Percentiles rank a stretch among this genome's conserved stretches.
Evolutionary conservation across 2,113 vertebrate species (phyloP).

Genomic region (Strix aluco): DNA sequence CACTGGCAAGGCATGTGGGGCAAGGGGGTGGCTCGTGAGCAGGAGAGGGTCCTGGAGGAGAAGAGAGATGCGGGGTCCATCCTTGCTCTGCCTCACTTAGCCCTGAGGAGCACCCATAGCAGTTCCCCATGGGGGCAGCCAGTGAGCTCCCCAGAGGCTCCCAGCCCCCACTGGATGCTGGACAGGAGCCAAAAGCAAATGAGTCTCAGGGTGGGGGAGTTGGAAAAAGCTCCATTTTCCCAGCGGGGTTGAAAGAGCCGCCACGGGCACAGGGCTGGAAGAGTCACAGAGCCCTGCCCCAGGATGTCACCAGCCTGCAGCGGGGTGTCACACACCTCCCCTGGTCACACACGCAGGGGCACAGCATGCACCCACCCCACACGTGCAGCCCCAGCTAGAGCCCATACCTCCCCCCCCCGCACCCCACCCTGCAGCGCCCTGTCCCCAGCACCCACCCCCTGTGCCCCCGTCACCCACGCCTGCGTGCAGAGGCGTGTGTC

Average conservation of each 20-base stretch:
- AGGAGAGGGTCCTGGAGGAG: neutral
- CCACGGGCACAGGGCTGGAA: neutral
- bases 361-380: neutral
- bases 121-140: neutral
- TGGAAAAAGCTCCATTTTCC: neutral
- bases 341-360: neutral
- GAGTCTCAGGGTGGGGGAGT: accelerated
- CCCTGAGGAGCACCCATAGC: neutral
- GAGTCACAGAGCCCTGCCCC: neutral
- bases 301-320: neutral
- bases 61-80: neutral
- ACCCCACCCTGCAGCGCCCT: neutral
- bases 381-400: neutral
- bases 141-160: accelerated
- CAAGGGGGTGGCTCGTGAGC: neutral
- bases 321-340: neutral
- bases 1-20: accelerated
- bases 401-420: too few relatives aligned
- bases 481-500: too few relatives aligned
- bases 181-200: neutral
- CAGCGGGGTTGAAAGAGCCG: neutral
- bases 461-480: neutral
- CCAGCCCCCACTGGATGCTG: neutral
- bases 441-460: neutral
- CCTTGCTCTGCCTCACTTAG: neutral